A percentile compares a stretch with the other conserved stretches of the same genome.
These are phyloP conservation scores for Nilaparvata lugens DNA, from an alignment of 1,140 invertebrate genomes.

Conservation along the genomic window DNA sequence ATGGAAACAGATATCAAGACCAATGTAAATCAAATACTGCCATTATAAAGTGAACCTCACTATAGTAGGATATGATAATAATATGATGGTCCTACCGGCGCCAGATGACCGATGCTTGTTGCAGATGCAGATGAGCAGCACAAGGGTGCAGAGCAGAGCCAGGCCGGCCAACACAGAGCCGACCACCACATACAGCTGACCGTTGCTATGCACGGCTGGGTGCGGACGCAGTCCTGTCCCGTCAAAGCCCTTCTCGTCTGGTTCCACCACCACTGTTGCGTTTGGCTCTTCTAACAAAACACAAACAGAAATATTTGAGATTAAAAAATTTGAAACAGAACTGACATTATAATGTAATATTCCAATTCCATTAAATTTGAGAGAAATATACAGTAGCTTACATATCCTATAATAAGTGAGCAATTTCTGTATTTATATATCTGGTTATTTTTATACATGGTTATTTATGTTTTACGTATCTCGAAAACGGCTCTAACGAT, in stretches of 20 bases:
- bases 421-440: no score
- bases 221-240: constrained; percentile 15
- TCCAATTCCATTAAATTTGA: no score
- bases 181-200: constrained; percentile 47
- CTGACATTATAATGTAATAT: no score
- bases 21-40: no score
- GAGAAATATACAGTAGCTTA: no score
- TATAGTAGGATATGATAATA: constrained; percentile 31
- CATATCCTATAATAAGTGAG: no score
- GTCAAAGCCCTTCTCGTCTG: constrained; percentile 11
- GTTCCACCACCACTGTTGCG: constrained; percentile 14
- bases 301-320: constrained; percentile 6
- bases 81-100: constrained; percentile 37
- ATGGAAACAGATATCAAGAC: no score
- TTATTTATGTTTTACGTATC: no score
- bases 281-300: constrained; percentile 23
- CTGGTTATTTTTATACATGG: no score
- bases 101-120: constrained; percentile 36
- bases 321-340: no score
- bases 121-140: constrained; percentile 40
- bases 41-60: no score
- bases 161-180: constrained; percentile 43
- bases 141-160: constrained; percentile 37
- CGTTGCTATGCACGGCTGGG: constrained; percentile 27
- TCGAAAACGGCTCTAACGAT: no score